A percentile compares a stretch with the other conserved stretches of the same genome.
These are phyloP conservation scores for Eciton burchellii DNA, from an alignment of 1,140 invertebrate genomes.

Conservation along the genomic window DNA sequence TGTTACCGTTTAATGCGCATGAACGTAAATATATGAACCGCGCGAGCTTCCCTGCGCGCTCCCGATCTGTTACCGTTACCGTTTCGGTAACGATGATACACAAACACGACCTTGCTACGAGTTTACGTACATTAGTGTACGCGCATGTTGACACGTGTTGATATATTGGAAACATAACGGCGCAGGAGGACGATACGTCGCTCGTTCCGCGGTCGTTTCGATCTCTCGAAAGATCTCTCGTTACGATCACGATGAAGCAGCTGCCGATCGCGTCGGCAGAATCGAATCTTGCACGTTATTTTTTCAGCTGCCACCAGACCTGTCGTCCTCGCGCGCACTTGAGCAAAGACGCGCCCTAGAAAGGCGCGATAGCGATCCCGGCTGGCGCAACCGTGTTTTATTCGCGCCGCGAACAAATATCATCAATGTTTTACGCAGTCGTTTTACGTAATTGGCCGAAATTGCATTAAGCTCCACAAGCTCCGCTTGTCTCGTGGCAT, in stretches of 20 bases:
- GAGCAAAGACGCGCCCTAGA: slow-evolving; percentile 10
- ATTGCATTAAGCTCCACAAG: not conserved
- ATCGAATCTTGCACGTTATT: slow-evolving; percentile 3
- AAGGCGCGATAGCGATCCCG: slow-evolving; percentile 4
- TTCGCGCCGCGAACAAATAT: not conserved
- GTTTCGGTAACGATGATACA: too few relatives aligned
- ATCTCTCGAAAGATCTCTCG: not conserved
- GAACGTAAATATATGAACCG: too few relatives aligned
- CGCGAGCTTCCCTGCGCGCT: too few relatives aligned
- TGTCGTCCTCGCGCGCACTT: not conserved
- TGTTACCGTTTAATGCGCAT: too few relatives aligned
- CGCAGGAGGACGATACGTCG: too few relatives aligned
- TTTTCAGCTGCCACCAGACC: slow-evolving; percentile 31
- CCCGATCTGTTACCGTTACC: too few relatives aligned
- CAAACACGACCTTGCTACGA: too few relatives aligned
- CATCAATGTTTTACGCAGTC: not conserved
- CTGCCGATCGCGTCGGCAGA: not conserved
- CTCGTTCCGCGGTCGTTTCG: too few relatives aligned
- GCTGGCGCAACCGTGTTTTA: slow-evolving; percentile 5
- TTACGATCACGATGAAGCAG: too few relatives aligned
- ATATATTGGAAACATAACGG: too few relatives aligned
- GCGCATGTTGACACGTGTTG: too few relatives aligned
- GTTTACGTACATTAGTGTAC: too few relatives aligned
- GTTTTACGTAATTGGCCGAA: slow-evolving; percentile 19
- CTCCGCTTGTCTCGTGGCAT: not conserved